Conservation (phyloP, 2,888 invertebrate species). For the Drosophila macrospina region DNA sequence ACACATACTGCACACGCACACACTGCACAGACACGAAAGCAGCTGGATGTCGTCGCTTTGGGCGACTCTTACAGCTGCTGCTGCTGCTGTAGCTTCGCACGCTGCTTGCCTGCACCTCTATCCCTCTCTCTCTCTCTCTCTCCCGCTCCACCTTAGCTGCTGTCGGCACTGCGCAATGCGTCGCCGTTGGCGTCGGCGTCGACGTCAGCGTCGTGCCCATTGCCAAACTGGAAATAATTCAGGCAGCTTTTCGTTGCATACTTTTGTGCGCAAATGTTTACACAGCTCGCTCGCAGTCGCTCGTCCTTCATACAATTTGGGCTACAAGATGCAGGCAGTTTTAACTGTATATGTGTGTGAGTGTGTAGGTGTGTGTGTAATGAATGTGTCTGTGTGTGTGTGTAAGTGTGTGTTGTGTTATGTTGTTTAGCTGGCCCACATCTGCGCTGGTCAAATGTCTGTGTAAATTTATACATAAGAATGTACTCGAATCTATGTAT, state of each 20-base stretch:
- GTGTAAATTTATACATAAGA: slow-evolving; percentile 39
- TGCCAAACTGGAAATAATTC: slow-evolving; percentile 69
- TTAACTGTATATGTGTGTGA: slow-evolving; percentile 6
- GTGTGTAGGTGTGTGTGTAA: slow-evolving; percentile 8
- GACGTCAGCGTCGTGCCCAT: slow-evolving; percentile 23
- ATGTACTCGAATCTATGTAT: slow-evolving; percentile 22
- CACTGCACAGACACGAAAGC: slow-evolving; percentile 7
- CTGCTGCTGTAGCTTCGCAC: too few species aligned
- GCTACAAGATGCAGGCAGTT: slow-evolving; percentile 57
- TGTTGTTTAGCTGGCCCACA: slow-evolving; percentile 55
- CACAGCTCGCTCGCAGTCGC: slow-evolving; percentile 60
- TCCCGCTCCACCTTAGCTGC: neutral
- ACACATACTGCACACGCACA: slow-evolving; percentile 20
- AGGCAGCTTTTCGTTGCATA: slow-evolving; percentile 77
- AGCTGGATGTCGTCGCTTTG: slow-evolving; percentile 46
- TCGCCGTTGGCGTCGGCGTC: slow-evolving; percentile 16
- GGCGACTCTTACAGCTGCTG: slow-evolving; percentile 22
- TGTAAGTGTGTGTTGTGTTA: slow-evolving; percentile 25
- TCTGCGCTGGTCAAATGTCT: slow-evolving; percentile 36
- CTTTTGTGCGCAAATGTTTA: slow-evolving; percentile 80
- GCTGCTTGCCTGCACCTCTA: too few species aligned
- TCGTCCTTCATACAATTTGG: slow-evolving; percentile 59
- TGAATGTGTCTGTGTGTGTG: slow-evolving; percentile 1
- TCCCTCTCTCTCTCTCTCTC: too few species aligned
- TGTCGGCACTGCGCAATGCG: slow-evolving; percentile 49